These are phyloP conservation scores for Cerastoderma edule DNA, from an alignment of 2,888 invertebrate species.

Conservation along the genomic window DNA sequence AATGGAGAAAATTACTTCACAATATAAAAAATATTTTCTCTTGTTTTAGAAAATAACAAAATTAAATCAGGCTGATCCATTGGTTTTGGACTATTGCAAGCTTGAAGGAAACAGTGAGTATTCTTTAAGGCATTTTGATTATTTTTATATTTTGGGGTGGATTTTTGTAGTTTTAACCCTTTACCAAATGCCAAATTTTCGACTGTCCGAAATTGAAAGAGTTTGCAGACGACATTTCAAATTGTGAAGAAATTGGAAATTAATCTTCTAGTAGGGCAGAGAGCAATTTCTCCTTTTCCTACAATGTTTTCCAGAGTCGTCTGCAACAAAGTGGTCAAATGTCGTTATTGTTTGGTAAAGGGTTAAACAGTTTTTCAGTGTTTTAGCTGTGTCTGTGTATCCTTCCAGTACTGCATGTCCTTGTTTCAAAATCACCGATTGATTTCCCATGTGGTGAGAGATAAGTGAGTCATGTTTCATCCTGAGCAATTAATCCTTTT, in stretches of 20 bases:
- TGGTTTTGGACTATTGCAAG: constrained; percentile 66
- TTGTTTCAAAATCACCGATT: too few relatives aligned
- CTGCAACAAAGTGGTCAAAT: background rate
- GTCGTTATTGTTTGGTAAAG: background rate
- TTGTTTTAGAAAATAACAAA: constrained; percentile 63
- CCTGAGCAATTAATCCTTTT: too few relatives aligned
- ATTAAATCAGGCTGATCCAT: constrained; percentile 65
- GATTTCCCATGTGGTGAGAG: too few relatives aligned
- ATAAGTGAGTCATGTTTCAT: too few relatives aligned
- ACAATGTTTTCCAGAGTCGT: background rate
- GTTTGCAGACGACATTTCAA: background rate
- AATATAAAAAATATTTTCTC: background rate
- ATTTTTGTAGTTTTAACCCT: background rate
- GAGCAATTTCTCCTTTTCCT: constrained; percentile 2
- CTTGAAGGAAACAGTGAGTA: background rate
- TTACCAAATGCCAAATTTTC: background rate
- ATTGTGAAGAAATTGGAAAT: background rate
- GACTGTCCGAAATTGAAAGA: background rate
- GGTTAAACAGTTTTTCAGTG: too few relatives aligned
- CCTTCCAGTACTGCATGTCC: too few relatives aligned
- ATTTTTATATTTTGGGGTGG: background rate
- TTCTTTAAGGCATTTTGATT: background rate
- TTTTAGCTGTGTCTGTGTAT: too few relatives aligned
- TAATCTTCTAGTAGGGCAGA: background rate
- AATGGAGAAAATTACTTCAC: background rate